These are phyloP conservation scores for Eidolon helvum DNA, from an alignment of 2,113 vertebrate genomes.

Conservation along the genomic window DNA sequence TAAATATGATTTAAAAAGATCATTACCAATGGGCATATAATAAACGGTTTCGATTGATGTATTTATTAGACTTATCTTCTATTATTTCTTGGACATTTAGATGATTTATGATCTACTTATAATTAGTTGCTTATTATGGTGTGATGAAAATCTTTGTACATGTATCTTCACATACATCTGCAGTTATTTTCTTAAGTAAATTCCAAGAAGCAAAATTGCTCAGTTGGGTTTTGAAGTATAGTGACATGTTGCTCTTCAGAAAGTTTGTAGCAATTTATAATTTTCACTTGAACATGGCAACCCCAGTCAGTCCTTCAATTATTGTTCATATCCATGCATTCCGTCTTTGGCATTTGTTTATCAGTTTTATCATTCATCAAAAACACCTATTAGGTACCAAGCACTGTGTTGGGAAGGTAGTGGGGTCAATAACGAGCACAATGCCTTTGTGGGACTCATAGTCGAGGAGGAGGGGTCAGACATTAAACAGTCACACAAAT, in stretches of 20 bases:
- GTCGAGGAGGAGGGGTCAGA: neutral
- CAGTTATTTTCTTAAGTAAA: conserved; percentile 21
- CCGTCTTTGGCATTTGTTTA: neutral
- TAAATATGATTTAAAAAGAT: conserved; percentile 33
- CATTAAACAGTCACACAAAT: neutral
- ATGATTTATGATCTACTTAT: neutral
- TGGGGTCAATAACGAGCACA: neutral
- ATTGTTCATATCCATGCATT: neutral
- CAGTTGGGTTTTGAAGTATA: neutral
- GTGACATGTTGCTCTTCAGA: neutral
- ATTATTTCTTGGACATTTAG: neutral
- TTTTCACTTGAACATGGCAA: neutral
- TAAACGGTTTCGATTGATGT: neutral
- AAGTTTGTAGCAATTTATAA: neutral
- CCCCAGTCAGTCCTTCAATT: neutral
- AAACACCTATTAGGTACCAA: neutral
- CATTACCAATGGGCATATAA: conserved; percentile 9
- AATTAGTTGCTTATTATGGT: conserved; percentile 18
- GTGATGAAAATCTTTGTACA: neutral
- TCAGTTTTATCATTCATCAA: neutral
- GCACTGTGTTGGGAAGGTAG: neutral
- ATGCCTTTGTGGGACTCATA: neutral
- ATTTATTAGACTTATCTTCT: conserved; percentile 10
- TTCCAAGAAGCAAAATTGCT: neutral
- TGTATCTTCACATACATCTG: neutral